Percentiles rank a stretch among this genome's conserved stretches.
Conservation (phyloP, 2,888 invertebrate genomes). For the Parapristionchus giblindavisi region DNA sequence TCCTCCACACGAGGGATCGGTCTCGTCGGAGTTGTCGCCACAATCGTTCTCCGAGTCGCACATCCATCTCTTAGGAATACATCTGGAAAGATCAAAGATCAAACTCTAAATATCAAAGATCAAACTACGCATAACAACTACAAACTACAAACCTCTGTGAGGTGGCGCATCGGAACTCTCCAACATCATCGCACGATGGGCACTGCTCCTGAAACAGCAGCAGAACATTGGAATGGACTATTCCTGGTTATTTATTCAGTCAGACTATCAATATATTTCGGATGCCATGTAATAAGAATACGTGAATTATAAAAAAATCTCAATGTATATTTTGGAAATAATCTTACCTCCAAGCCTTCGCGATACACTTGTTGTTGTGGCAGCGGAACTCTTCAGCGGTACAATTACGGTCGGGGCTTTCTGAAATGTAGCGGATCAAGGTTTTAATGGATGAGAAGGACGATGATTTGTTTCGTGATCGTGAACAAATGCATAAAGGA, state of each 20-base stretch:
- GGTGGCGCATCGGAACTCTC: conserved; percentile 85
- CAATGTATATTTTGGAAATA: not conserved
- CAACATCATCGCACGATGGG: conserved; percentile 84
- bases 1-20: conserved; percentile 72
- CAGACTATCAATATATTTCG: not conserved
- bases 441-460: too few relatives aligned
- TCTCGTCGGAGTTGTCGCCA: conserved; percentile 84
- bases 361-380: conserved; percentile 89
- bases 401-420: conserved; percentile 78
- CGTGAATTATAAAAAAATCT: too few relatives aligned
- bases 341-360: conserved; percentile 81
- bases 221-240: too few relatives aligned
- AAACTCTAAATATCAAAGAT: not conserved
- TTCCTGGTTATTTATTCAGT: not conserved
- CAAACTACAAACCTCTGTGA: conserved; percentile 44
- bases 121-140: too few relatives aligned
- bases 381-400: conserved; percentile 91
- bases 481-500: too few relatives aligned
- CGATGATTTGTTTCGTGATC: too few relatives aligned
- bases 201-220: conserved; percentile 52
- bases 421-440: too few relatives aligned
- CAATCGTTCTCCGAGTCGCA: conserved; percentile 84
- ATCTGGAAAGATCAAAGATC: too few relatives aligned
- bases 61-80: conserved; percentile 81
- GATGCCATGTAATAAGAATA: too few relatives aligned